Percentiles rank a stretch among this genome's conserved stretches.
phyloP scores from a whole-genome alignment of 2,113 vertebrate species.

The Pteropus alecto region DNA sequence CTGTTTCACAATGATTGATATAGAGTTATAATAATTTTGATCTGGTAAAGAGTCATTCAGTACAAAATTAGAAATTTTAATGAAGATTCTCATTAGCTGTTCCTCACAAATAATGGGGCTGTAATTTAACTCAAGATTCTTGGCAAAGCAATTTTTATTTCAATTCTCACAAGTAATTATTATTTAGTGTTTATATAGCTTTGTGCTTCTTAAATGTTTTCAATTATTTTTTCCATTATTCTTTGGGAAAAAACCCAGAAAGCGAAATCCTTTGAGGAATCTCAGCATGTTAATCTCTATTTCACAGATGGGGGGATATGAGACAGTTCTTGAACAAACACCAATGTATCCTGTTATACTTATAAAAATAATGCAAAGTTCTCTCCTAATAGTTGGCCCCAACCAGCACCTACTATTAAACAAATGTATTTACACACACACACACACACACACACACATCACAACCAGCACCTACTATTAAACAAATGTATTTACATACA shows the following conservation, averaged over 20 bases:
- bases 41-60: conserved; percentile 48
- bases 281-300: conserved; percentile 11
- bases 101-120: conserved; percentile 29
- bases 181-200: conserved; percentile 52
- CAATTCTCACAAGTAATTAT: conserved; percentile 63
- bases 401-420: background rate
- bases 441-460: background rate
- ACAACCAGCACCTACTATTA: background rate
- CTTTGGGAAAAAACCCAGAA: background rate
- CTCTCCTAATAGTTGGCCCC: background rate
- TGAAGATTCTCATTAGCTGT: conserved; percentile 42
- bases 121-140: conserved; percentile 29
- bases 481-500: background rate
- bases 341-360: background rate
- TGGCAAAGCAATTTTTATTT: conserved; percentile 30
- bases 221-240: conserved; percentile 51
- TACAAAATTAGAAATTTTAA: conserved; percentile 60
- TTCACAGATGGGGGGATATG: conserved; percentile 4
- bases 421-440: background rate
- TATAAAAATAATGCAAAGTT: conserved; percentile 9
- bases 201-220: conserved; percentile 49
- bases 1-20: background rate
- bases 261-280: background rate
- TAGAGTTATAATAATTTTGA: conserved; percentile 43
- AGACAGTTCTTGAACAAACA: conserved; percentile 11